phyloP scores from a whole-genome alignment of 2,888 invertebrate genomes.

The Odontothrips loti region DNA sequence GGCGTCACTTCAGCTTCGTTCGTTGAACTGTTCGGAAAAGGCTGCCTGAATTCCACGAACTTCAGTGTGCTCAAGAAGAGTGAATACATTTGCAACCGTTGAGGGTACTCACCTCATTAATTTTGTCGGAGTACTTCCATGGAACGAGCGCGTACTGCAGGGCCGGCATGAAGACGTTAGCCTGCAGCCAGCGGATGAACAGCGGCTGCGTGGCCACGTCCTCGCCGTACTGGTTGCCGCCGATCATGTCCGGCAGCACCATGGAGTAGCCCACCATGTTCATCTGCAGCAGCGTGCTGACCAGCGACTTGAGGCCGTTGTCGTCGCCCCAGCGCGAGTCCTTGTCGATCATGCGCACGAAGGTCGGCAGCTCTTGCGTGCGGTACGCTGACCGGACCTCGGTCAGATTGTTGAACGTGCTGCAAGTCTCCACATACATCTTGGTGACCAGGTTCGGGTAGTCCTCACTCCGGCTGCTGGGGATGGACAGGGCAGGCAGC shows the following conservation, averaged over 20 bases:
- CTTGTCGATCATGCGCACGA: conserved; percentile 74
- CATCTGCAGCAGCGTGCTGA: conserved; percentile 65
- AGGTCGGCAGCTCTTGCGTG: conserved; percentile 65
- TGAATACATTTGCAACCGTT: too few species aligned
- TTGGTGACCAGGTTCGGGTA: conserved; percentile 55
- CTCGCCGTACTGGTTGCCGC: conserved; percentile 61
- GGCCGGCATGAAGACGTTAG: conserved; percentile 70
- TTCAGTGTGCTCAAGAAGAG: too few species aligned
- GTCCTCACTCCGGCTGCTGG: conserved; percentile 22
- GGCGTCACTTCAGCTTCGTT: too few species aligned
- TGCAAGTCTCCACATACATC: conserved; percentile 54
- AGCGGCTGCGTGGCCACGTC: conserved; percentile 58
- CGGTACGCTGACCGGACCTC: conserved; percentile 69
- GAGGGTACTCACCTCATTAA: conserved; percentile 39
- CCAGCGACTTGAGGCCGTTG: conserved; percentile 66
- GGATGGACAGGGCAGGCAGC: conserved; percentile 54
- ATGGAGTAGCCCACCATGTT: conserved; percentile 64
- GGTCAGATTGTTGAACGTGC: conserved; percentile 57
- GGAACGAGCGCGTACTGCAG: conserved; percentile 77
- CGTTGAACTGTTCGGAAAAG: too few species aligned
- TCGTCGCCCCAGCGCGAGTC: conserved; percentile 64
- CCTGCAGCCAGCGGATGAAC: conserved; percentile 74
- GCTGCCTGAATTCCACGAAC: too few species aligned
- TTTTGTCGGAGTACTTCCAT: conserved; percentile 68
- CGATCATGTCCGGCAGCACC: conserved; percentile 77